Percentiles rank a stretch among this genome's conserved stretches.
Evolutionary conservation across 1,140 invertebrate species (phyloP).

Genomic region (Papilio xuthus): DNA sequence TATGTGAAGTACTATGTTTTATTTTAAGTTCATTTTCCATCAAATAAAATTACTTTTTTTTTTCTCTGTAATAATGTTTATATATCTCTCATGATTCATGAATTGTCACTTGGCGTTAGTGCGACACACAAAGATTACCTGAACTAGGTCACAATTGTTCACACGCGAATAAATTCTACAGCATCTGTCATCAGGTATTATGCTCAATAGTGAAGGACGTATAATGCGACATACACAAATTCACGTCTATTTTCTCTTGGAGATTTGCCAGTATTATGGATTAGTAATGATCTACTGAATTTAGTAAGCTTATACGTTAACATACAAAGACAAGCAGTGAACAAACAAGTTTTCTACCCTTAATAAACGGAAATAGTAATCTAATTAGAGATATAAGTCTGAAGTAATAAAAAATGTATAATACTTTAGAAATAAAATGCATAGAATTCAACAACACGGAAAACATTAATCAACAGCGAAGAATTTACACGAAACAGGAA

Average conservation of each 20-base stretch:
- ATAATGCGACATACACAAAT: neutral
- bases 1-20: no score
- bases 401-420: neutral
- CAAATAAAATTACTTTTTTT: no score
- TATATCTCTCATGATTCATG: neutral
- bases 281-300: neutral
- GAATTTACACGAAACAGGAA: constrained; percentile 18
- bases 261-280: neutral
- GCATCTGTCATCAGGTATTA: constrained; percentile 4
- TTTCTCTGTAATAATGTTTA: neutral
- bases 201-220: constrained; percentile 8
- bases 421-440: neutral
- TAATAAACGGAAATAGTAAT: neutral
- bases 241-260: neutral
- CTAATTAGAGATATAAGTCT: no score
- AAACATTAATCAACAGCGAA: constrained; percentile 20
- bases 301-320: neutral
- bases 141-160: constrained; percentile 14
- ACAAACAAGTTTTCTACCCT: neutral
- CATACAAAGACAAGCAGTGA: no score
- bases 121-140: neutral
- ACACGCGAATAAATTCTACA: neutral
- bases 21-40: no score
- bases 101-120: neutral
- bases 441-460: neutral